A percentile compares a stretch with the other conserved stretches of the same genome.
phyloP scores from a whole-genome alignment of 1,140 invertebrate species.

The Charaxes varanes region DNA sequence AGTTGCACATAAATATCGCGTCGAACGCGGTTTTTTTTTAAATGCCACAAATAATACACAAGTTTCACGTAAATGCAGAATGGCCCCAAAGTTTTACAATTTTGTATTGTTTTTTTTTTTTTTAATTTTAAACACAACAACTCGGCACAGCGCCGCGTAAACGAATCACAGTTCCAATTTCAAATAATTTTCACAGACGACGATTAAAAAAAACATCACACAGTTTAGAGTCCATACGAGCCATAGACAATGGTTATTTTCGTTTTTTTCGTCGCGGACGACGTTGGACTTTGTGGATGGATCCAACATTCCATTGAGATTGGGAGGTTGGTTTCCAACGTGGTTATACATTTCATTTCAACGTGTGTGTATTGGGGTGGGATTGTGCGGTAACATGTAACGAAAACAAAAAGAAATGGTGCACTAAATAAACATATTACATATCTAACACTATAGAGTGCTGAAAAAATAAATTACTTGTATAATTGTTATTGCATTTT shows the following conservation, averaged over 20 bases:
- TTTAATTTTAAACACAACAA: slow-evolving; percentile 25
- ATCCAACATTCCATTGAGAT: slow-evolving; percentile 55
- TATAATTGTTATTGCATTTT: background rate
- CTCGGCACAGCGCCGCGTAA: slow-evolving; percentile 26
- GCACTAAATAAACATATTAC: slow-evolving; percentile 69
- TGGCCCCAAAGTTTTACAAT: slow-evolving; percentile 30
- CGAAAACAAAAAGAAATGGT: slow-evolving; percentile 72
- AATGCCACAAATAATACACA: slow-evolving; percentile 59
- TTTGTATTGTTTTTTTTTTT: slow-evolving; percentile 6
- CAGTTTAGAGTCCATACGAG: slow-evolving; percentile 33
- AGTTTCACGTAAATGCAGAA: slow-evolving; percentile 32
- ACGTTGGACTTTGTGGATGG: slow-evolving; percentile 69
- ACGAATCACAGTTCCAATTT: slow-evolving; percentile 60
- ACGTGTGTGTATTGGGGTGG: slow-evolving; percentile 52
- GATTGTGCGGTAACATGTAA: slow-evolving; percentile 71
- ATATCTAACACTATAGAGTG: slow-evolving; percentile 14
- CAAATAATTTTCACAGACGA: slow-evolving; percentile 38
- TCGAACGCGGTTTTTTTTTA: slow-evolving; percentile 36
- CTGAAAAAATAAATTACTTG: slow-evolving; percentile 4
- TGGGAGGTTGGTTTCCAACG: slow-evolving; percentile 30
- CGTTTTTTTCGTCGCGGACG: slow-evolving; percentile 71
- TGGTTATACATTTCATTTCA: slow-evolving; percentile 27
- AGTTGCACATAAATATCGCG: too few species aligned
- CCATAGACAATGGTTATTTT: slow-evolving; percentile 48
- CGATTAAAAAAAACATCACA: slow-evolving; percentile 23